A percentile compares a stretch with the other conserved stretches of the same genome.
These are phyloP conservation scores for Ptychodera flava DNA, from an alignment of 35 echinoderm and acorn worm genomes.

Conservation along the genomic window DNA sequence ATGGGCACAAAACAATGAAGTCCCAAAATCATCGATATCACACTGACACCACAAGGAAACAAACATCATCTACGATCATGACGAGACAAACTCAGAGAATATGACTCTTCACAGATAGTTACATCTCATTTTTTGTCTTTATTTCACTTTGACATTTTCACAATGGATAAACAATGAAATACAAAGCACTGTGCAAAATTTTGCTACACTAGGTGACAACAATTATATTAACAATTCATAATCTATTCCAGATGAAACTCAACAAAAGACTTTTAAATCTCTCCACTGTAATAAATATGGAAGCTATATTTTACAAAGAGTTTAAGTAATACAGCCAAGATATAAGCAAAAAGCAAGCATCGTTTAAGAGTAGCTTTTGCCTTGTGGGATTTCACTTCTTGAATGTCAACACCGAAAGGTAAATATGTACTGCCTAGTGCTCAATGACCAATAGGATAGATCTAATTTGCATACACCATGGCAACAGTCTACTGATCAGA, in stretches of 20 bases:
- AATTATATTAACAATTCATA: background rate
- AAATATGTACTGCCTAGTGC: background rate
- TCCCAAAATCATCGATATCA: no score
- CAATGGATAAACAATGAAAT: background rate
- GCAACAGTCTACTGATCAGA: background rate
- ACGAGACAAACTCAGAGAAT: no score
- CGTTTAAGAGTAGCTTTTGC: background rate
- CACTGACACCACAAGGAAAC: no score
- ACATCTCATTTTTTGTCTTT: background rate
- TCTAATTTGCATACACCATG: background rate
- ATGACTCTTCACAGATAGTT: background rate
- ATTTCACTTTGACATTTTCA: background rate
- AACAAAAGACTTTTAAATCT: background rate
- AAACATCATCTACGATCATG: no score
- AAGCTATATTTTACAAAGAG: background rate
- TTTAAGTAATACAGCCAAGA: background rate
- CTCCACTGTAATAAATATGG: background rate
- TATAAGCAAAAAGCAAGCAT: background rate
- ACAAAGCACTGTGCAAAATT: background rate
- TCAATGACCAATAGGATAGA: background rate
- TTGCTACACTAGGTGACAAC: background rate
- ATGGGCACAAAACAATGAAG: no score
- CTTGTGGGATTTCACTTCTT: background rate
- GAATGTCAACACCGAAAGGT: background rate
- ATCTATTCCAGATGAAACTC: background rate